Conservation (phyloP, 2,113 vertebrate species). For the Picathartes gymnocephalus region DNA sequence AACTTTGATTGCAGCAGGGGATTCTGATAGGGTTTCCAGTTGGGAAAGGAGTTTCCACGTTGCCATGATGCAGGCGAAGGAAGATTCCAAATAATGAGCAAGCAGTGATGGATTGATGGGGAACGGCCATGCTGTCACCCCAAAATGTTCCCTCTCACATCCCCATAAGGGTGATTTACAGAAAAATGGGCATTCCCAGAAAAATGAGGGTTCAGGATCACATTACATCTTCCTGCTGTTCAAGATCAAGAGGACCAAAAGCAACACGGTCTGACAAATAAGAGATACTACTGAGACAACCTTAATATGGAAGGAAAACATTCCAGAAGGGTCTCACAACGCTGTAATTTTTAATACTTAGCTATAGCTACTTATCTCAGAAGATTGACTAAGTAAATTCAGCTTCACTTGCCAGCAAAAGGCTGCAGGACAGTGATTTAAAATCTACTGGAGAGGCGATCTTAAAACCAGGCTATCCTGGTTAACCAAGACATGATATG, state of each 20-base stretch:
- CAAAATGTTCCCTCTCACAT: not conserved
- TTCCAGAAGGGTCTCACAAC: not conserved
- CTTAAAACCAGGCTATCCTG: not conserved
- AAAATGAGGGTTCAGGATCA: not conserved
- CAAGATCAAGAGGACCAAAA: not conserved
- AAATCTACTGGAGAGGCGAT: not conserved
- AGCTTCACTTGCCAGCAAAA: not conserved
- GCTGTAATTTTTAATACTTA: not conserved
- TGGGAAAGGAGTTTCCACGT: not conserved
- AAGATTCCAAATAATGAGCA: not conserved
- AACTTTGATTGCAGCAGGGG: not conserved
- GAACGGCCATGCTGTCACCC: not conserved
- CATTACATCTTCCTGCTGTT: not conserved
- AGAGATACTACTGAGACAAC: not conserved
- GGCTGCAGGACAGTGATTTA: not conserved
- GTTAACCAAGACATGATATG: not conserved
- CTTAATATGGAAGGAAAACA: not conserved
- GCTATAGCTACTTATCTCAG: not conserved
- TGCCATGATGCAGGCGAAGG: not conserved
- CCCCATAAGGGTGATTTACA: not conserved
- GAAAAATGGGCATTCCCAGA: not conserved
- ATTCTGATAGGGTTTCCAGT: not conserved
- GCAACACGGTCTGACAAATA: not conserved
- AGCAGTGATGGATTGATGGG: fast-evolving
- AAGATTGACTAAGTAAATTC: not conserved